phyloP scores from a whole-genome alignment of 2,797 vertebrate species.

The Lophius americanus region DNA sequence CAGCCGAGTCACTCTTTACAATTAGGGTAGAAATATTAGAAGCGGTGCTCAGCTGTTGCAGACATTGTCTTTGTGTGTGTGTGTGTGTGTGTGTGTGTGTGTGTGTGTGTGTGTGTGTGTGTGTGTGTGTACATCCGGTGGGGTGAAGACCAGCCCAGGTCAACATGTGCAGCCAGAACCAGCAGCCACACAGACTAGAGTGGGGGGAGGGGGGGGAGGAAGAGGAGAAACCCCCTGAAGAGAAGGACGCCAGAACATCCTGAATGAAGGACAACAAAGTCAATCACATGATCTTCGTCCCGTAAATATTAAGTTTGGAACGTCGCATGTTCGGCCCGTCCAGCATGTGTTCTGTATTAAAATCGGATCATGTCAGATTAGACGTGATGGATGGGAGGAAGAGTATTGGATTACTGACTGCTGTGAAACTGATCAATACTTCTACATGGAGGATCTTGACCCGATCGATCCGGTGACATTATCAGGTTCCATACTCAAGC shows the following conservation, averaged over 20 bases:
- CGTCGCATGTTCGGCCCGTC: conserved; percentile 9
- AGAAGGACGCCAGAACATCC: neutral
- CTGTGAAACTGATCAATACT: conserved; percentile 51
- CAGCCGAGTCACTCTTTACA: too few relatives aligned
- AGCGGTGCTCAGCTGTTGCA: too few relatives aligned
- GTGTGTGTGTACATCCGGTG: too few relatives aligned
- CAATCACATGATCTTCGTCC: neutral
- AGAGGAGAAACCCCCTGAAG: too few relatives aligned
- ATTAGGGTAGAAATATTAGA: too few relatives aligned
- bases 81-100: too few relatives aligned
- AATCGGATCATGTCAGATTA: conserved; percentile 28
- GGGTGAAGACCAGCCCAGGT: too few relatives aligned
- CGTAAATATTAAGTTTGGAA: conserved; percentile 2
- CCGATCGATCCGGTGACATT: conserved; percentile 46
- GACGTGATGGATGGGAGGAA: conserved; percentile 25
- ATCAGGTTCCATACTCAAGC: conserved; percentile 19
- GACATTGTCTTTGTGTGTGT: too few relatives aligned
- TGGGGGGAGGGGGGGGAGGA: too few relatives aligned
- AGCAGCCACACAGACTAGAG: too few relatives aligned
- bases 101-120: conserved; percentile 14
- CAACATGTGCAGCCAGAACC: too few relatives aligned
- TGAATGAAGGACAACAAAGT: conserved; percentile 1
- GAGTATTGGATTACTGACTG: conserved; percentile 41
- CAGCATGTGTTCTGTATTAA: conserved; percentile 2
- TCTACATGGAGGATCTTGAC: conserved; percentile 49